These are phyloP conservation scores for Lasioglossum albipes DNA, from an alignment of 1,140 invertebrate species.

Conservation along the genomic window DNA sequence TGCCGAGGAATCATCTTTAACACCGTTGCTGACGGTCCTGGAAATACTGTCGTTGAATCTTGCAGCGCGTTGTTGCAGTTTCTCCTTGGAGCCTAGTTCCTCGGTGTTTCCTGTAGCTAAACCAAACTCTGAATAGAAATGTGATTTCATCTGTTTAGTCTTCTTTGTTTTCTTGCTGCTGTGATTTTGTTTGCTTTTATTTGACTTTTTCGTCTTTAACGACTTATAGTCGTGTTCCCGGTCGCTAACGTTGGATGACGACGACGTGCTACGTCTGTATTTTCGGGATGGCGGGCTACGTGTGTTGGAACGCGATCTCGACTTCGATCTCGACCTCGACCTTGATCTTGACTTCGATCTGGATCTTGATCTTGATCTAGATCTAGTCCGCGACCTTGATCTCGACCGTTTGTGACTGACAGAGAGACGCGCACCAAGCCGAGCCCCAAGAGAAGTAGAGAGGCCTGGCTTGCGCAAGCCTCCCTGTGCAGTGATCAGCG, in stretches of 20 bases:
- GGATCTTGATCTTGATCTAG: slow-evolving; percentile 75
- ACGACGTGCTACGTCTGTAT: slow-evolving; percentile 75
- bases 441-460: slow-evolving; percentile 80
- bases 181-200: slow-evolving; percentile 73
- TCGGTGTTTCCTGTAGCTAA: slow-evolving; percentile 81
- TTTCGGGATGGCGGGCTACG: slow-evolving; percentile 73
- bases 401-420: slow-evolving; percentile 75
- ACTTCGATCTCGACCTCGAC: slow-evolving; percentile 79
- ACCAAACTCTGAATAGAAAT: slow-evolving; percentile 87
- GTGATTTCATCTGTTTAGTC: slow-evolving; percentile 82
- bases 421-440: slow-evolving; percentile 80
- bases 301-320: slow-evolving; percentile 66
- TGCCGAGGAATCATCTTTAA: slow-evolving; percentile 82
- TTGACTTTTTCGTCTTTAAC: slow-evolving; percentile 70
- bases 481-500: slow-evolving; percentile 60
- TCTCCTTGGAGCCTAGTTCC: slow-evolving; percentile 86
- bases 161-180: slow-evolving; percentile 81
- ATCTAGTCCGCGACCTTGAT: slow-evolving; percentile 77
- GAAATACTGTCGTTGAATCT: slow-evolving; percentile 84
- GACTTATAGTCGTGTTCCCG: slow-evolving; percentile 74
- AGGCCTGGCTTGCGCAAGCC: slow-evolving; percentile 77
- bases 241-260: slow-evolving; percentile 74
- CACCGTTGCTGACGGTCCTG: slow-evolving; percentile 73
- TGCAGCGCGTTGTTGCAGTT: slow-evolving; percentile 91
- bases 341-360: slow-evolving; percentile 73